Base-by-base conservation (phyloP, 2,797 vertebrate species). In the Galago senegalensis region DNA sequence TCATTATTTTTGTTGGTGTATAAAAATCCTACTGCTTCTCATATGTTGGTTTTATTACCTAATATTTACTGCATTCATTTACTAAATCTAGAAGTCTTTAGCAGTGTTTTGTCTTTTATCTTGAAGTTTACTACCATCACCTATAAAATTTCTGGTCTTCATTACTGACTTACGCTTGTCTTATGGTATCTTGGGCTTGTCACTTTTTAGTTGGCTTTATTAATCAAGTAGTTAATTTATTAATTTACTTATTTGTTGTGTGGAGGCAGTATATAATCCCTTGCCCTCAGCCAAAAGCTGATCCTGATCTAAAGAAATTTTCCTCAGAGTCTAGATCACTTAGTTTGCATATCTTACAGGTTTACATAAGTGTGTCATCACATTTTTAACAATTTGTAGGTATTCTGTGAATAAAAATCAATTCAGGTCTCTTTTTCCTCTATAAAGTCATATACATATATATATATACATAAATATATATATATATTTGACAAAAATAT, bases 81-180 rank as follows among this genome's bases (percentile, higher is more conserved):
- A 31, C 63, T 65, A 17, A 65, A 65, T 65, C 6, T 31, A 17
- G 29, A 29, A 65, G 29, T 31, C 14, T 65, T 65, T 65, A 7
- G 27, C 11, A 63, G 29, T n/a, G 10, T 85, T 79, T 91, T 49
- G 29, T 13, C 5, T 81, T 95, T 76, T 4, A n/a, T 87, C 40
- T 73, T 82, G 46, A 79, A 70, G 27, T 87, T 67, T 60, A 46
- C 3, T 43, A 49, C 40, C 85, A 27, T 87, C 72, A 72, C 3
- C 13, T 67, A 81, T 89, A 76, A 76, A 81, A 34, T 92, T 92
- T 92, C 58, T 89, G 67, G 1, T 87, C 89, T 95, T 60, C 5
- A 83, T 65, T 43, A 43, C 7, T 43, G 40, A 7, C 40, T 34
- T 34, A 34, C 34, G 34, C 34, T 34, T 34, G 34, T 34, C 34